Percentiles rank a stretch among this genome's conserved stretches.
These are phyloP conservation scores for Drosophila demipolita DNA, from an alignment of 2,888 invertebrate species.

Conservation along the genomic window DNA sequence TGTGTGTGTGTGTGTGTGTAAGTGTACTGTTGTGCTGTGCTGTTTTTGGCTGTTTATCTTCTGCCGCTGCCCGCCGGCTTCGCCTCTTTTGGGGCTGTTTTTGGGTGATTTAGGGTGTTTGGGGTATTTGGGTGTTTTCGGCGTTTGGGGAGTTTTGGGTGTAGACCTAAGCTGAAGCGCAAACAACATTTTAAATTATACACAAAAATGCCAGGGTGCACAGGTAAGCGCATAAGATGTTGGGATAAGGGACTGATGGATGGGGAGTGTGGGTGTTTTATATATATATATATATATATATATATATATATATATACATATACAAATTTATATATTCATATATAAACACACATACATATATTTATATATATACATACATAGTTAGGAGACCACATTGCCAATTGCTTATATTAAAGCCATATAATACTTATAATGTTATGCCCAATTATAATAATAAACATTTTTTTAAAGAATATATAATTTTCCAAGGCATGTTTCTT, in stretches of 20 bases:
- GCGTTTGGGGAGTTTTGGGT: not conserved
- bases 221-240: conserved; percentile 51
- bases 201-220: conserved; percentile 48
- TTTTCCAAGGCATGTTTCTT: not conserved
- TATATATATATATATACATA: not conserved
- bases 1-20: not conserved
- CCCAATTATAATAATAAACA: not conserved
- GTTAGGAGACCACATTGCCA: not conserved
- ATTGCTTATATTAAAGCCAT: not conserved
- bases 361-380: not conserved
- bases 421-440: not conserved
- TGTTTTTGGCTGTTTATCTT: not conserved
- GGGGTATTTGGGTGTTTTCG: conserved; percentile 6
- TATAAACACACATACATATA: not conserved
- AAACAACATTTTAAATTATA: conserved; percentile 72
- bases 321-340: not conserved
- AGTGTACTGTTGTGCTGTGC: not conserved
- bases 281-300: not conserved
- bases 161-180: conserved; percentile 64
- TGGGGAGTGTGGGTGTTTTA: not conserved
- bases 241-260: conserved; percentile 5
- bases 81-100: conserved; percentile 13
- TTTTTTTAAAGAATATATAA: not conserved
- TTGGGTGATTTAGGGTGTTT: not conserved
- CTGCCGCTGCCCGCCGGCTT: not conserved